Base-by-base conservation (phyloP, 2,888 invertebrate genomes). In the Dicycla oo region DNA sequence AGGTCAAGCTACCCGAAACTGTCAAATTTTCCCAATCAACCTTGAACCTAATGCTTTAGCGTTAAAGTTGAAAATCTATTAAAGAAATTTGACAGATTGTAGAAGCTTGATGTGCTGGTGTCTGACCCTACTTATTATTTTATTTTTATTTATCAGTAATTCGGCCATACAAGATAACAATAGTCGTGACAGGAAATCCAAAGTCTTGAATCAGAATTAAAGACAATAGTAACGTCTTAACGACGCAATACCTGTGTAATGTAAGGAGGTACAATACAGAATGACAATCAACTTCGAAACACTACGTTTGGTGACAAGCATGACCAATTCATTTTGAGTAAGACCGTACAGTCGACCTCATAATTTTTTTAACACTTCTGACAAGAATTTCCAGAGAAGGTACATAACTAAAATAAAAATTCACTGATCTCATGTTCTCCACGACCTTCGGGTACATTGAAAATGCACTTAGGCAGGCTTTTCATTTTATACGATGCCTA, bases 111-210 rank as follows among this genome's bases (percentile, higher is more conserved):
- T n/a, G n/a, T n/a, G n/a, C n/a, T n/a, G n/a, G n/a, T n/a, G n/a
- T n/a, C n/a, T n/a, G n/a, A n/a, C n/a, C 30, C 43, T 65, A 34
- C 43, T 65, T 34, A 45, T 34, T 66, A 45, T 66, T 47, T n/a
- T 20, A 49, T 38, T 11, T 18, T 40, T 5, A n/a, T 30, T 68
- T 43, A 51, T 45, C 26, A 72, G 34, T 53, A 72, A 63, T 74
- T 74, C 40, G 47, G 26, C 8, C 67, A 54, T 10, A 56, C 54
- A 53, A 63, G 23, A 47, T 45, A 57, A 63, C 78, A 71, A 51
- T 71, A 40, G 49, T 49, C 80, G 81, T 69, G 69, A 56, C 82
- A 67, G 78, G 81, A 73, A 78, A 77, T 49, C 45, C 65, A 76
- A 75, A 70, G 7, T 53, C 45, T 40, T 40, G 43, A 40, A 73